phyloP scores from a whole-genome alignment of 2,113 vertebrate genomes.

The Microtus ochrogaster region DNA sequence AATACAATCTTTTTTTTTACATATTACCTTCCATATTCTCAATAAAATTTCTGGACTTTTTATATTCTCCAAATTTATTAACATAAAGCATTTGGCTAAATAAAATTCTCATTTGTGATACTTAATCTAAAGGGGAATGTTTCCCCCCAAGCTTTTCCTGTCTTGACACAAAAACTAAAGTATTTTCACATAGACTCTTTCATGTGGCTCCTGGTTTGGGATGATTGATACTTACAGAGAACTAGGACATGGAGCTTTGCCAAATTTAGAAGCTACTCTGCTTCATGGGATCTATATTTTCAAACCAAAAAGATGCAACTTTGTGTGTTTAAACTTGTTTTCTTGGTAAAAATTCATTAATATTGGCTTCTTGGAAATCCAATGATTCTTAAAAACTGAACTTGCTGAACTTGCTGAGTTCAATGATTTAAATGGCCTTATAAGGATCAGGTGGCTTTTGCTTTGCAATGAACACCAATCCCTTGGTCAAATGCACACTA shows the following conservation, averaged over 20 bases:
- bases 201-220: slow-evolving; percentile 9
- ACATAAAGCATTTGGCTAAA: slow-evolving; percentile 67
- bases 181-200: slow-evolving; percentile 62
- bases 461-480: slow-evolving; percentile 20
- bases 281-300: slow-evolving; percentile 10
- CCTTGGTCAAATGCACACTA: background rate
- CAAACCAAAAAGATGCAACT: slow-evolving; percentile 7
- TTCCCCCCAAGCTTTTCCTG: slow-evolving; percentile 27
- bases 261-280: slow-evolving; percentile 44
- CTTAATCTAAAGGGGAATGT: slow-evolving; percentile 67
- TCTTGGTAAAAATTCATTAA: slow-evolving; percentile 47
- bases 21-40: background rate
- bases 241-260: slow-evolving; percentile 37
- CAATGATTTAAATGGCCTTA: background rate
- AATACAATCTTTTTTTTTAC: slow-evolving; percentile 45
- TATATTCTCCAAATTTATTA: slow-evolving; percentile 67
- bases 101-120: slow-evolving; percentile 66
- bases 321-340: slow-evolving; percentile 55
- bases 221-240: slow-evolving; percentile 54
- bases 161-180: slow-evolving; percentile 51
- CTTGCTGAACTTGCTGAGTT: slow-evolving; percentile 19
- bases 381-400: slow-evolving; percentile 56
- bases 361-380: slow-evolving; percentile 50
- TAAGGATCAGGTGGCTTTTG: slow-evolving; percentile 16
- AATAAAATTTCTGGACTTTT: slow-evolving; percentile 36